Base-by-base conservation (phyloP, 2,888 invertebrate species). In the Zeuzera pyrina region DNA sequence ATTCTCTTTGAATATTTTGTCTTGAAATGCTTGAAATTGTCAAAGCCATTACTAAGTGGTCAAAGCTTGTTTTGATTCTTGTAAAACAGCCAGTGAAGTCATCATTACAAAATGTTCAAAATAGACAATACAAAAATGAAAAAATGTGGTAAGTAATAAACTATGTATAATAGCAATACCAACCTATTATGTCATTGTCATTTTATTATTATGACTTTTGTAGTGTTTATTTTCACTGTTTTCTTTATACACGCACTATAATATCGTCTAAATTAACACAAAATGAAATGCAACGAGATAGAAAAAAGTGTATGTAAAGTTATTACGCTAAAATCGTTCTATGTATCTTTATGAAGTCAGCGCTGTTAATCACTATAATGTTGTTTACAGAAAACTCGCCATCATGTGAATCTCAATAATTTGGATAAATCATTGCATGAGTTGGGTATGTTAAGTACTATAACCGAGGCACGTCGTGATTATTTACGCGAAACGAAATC, bases 391-490 rank as follows among this genome's bases (percentile, higher is more conserved):
- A 76, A 66, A 60, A 49, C 71, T 64, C 69, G 56, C 57, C 70
- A 46, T 46, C 61, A 76, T 65, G 78, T 71, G 70, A 78, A 78
- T 59, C 55, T 86, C 49, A 79, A 83, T 43, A 84, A 85, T 58
- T 71, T 87, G 60, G 87, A 87, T 65, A 78, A 73, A 52, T 86
- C 87, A 25, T 65, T 88, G 42, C 85, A 86, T 55, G 87, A 87
- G 47, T 60, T 88, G 46, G 88, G 86, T 32, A 87, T 88, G 87
- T 57, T 88, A 41, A 86, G 87, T 48, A 78, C 85, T 36, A 81
- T 85, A 48, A 86, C 86, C 12, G 84, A 87, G 51, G 85, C 87
- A 15, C 78, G 86, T 15, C 74, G 81, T 38, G 86, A 87, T 30
- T 87, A 85, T 56, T 63, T 87, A 42, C 74, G 69, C 33, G 87